Evolutionary conservation across 2,888 invertebrate species (phyloP), one percentile per base, ranked within the genome.

Genomic region (Ligdia adustata): DNA sequence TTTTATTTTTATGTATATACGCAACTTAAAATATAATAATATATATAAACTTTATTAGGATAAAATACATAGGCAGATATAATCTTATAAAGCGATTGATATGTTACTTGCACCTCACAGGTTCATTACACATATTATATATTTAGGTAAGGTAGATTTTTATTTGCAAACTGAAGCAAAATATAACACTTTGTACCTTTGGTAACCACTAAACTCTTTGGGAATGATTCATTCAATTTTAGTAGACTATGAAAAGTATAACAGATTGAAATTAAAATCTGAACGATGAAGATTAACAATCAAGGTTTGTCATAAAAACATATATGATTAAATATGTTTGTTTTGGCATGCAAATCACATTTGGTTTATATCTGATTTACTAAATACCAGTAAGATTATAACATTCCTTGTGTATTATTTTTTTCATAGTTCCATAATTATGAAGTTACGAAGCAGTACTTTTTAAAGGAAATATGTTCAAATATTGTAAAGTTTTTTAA

Each of bases 31-130:
- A 76, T 79, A 76, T 72, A 66, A 63, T 64, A n/a, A n/a, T n/a
- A n/a, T n/a, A 70, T 66, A 66, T 62, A 64, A 63, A 62, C 58
- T 69, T 69, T 66, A 72, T 72, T 73, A 74, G 69, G 70, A 69
- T 62, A 66, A 46, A 64, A 74, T 69, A 70, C 66, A 69, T 66
- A 66, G 64, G 67, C 70, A 74, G 63, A 69, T 77, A 77, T 56
- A 68, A 67, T 80, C 85, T 88, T 88, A 88, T 82, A 85, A 90
- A 89, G 90, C 90, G 88, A 89, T 86, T 90, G 90, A 90, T 90
- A 90, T 90, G 90, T 90, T 74, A 75, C 72, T 77, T 73, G 79
- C 74, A 79, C 76, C 83, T 84, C 82, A 83, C 4, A 60, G 60
- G 60, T 61, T 78, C 24, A 41, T 41, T 22, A 31, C 31, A 31